These are phyloP conservation scores for Ammodytes dubius DNA, from an alignment of 2,113 vertebrate species.

Conservation along the genomic window DNA sequence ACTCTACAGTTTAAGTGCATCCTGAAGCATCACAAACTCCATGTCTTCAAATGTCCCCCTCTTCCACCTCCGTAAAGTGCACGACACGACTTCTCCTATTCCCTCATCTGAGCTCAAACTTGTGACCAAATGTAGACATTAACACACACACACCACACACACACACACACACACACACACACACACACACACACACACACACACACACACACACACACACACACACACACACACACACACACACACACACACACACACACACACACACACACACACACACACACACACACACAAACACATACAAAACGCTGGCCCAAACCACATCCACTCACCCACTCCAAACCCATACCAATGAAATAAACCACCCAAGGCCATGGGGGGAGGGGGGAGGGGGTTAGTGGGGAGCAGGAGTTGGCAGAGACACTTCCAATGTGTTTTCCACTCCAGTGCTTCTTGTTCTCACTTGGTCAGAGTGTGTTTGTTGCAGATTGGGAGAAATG, in stretches of 20 bases:
- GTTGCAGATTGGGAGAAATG: conserved; percentile 74
- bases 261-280: too few species aligned
- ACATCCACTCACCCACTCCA: conserved; percentile 54
- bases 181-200: background rate
- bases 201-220: too few species aligned
- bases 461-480: conserved; percentile 79
- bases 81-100: conserved; percentile 7
- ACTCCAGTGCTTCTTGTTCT: conserved; percentile 77
- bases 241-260: background rate
- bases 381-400: conserved; percentile 59
- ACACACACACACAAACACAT: background rate
- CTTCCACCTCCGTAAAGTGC: background rate
- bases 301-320: conserved; percentile 31
- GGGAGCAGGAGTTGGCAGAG: conserved; percentile 67
- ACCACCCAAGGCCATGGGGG: conserved; percentile 63
- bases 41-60: conserved; percentile 3
- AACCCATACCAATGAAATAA: conserved; percentile 60
- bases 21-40: background rate
- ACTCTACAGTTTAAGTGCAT: conserved; percentile 13
- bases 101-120: background rate
- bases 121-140: conserved; percentile 12
- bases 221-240: background rate
- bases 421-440: conserved; percentile 80
- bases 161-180: too few species aligned
- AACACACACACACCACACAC: background rate